Evolutionary conservation across 30 jellyfish, hydroid and myxozoan genomes (phyloP), one percentile per base, ranked within the genome.

Genomic region (Aurelia coerulea): DNA sequence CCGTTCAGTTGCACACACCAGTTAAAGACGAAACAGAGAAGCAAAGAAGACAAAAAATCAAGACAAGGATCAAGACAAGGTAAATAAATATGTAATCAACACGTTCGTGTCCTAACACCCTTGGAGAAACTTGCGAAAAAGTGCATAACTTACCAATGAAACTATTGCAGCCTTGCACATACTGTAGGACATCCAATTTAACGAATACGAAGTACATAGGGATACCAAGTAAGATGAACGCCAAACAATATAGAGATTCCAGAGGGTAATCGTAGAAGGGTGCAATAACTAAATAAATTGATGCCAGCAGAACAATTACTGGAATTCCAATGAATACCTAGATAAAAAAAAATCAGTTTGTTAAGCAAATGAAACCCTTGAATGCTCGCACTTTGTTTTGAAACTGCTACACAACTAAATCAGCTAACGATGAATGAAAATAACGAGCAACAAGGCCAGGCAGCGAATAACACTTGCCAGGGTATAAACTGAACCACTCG

Each of bases 321-420:
- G 99, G 99, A 73, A 90, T 80, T 14, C 97, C 97, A 46, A 90
- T 95, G 78, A 95, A 95, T 3, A 95, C 99, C 99, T 95, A 82
- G 31, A 23, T 23, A 88, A 83, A 6, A n/a, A 10, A 34, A 80
- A 35, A 49, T 12, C 10, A n/a, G 39, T 34, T 12, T 71, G 76
- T 0, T 3, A n/a, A 2, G 29, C 29, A 23, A 23, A 23, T 23
- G 29, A 23, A 23, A 23, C 29, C 29, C 29, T 23, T 23, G 29
- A 23, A 23, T 23, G 29, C 29, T 23, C 29, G 29, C 29, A 0
- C 29, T 23, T 23, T 0, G 29, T 23, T 23, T 23, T 23, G 29
- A 23, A 23, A 23, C 29, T 23, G 29, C 29, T 23, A 23, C 29
- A 23, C 29, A 23, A 23, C 29, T 23, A 23, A 23, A 23, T 23